These are phyloP conservation scores for Pseudorectes ferrugineus DNA, from an alignment of 2,113 vertebrate species.

Conservation along the genomic window DNA sequence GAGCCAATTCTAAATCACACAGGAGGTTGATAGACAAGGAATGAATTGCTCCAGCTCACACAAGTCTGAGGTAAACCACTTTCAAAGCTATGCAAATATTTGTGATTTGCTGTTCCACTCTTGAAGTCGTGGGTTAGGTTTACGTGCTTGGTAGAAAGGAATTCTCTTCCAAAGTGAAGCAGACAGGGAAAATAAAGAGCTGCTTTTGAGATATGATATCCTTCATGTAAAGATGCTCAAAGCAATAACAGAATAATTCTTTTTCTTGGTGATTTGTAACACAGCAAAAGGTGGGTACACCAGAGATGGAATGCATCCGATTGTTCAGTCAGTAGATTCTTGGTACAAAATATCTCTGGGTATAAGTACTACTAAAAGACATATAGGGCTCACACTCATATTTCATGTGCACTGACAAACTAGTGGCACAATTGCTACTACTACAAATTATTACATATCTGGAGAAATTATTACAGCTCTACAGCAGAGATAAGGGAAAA, in stretches of 20 bases:
- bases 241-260: not conserved
- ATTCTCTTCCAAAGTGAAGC: not conserved
- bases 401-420: not conserved
- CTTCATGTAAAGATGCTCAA: not conserved
- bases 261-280: not conserved
- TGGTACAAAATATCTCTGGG: not conserved
- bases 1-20: not conserved
- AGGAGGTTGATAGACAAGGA: not conserved
- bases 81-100: not conserved
- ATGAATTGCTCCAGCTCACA: not conserved
- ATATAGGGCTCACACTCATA: not conserved
- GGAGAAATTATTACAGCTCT: not conserved
- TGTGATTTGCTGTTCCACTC: not conserved
- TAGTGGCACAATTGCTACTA: not conserved
- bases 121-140: not conserved
- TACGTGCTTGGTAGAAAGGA: not conserved
- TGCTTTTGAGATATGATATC: not conserved
- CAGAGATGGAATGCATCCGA: not conserved
- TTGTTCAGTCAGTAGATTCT: not conserved
- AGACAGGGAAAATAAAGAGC: not conserved
- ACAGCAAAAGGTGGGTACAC: not conserved
- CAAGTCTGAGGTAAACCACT: not conserved
- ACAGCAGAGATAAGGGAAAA: not conserved
- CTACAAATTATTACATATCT: not conserved
- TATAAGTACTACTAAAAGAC: not conserved